Evolutionary conservation across 2,113 vertebrate species (phyloP).

Genomic region (Cheirogaleus medius): DNA sequence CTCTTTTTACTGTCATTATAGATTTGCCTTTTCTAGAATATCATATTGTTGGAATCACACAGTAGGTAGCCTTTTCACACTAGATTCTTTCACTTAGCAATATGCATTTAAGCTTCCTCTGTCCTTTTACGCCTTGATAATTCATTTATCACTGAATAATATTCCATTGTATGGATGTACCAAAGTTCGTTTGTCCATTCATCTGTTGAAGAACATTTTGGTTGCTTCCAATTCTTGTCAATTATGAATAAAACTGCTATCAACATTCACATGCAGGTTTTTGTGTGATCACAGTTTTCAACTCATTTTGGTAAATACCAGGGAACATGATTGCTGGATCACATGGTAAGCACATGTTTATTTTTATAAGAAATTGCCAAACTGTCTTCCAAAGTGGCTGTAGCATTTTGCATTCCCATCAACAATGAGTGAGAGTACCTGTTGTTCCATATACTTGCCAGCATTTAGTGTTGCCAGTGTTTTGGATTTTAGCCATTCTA

Average conservation of each 20-base stretch:
- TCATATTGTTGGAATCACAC: not conserved
- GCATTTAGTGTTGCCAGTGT: not conserved
- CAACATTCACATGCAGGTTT: not conserved
- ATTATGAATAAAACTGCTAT: too few species aligned
- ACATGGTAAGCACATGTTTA: not conserved
- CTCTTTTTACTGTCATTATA: not conserved
- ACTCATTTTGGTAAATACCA: not conserved
- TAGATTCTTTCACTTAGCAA: not conserved
- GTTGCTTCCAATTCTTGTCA: too few species aligned
- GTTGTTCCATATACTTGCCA: not conserved
- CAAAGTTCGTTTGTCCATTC: too few species aligned
- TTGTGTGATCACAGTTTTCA: not conserved
- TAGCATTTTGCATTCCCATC: too few species aligned
- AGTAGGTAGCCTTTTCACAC: not conserved
- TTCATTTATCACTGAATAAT: too few species aligned
- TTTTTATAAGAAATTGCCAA: not conserved
- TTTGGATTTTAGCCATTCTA: not conserved
- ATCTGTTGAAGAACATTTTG: too few species aligned
- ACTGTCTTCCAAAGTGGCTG: too few species aligned
- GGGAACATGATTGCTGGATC: not conserved
- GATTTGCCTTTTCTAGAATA: not conserved
- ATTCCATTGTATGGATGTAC: too few species aligned
- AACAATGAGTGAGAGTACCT: not conserved
- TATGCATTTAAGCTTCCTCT: too few species aligned
- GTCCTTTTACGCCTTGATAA: too few species aligned